Evolutionary conservation across 2,888 invertebrate genomes (phyloP), one percentile per base, ranked within the genome.

Genomic region (Ennomos fuscantarius): DNA sequence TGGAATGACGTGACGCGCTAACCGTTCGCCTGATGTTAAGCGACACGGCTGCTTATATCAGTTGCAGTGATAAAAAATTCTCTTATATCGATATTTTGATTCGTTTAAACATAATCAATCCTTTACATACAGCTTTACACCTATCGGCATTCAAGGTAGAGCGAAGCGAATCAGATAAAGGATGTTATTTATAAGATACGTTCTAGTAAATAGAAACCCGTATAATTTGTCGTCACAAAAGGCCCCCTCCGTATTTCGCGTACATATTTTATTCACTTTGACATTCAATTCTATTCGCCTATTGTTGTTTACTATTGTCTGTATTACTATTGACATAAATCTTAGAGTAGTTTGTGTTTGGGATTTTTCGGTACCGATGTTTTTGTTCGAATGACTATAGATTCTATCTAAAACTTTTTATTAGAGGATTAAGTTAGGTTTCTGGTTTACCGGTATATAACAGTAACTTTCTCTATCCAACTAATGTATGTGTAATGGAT

Each of bases 211-310:
- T 80, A 84, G 79, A 73, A 78, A 68, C 72, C 73, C 82, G 80
- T 86, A 59, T 59, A 86, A 86, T 84, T 86, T 81, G 80, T 78
- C 74, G 78, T 76, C 76, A 86, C 86, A 87, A 86, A 81, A 71
- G 79, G 67, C 68, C 66, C 75, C 79, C 79, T 68, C 48, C 61
- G 56, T 54, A 55, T 65, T 70, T 66, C 63, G 74, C 76, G 72
- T 73, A 75, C 79, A 84, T 84, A 87, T 85, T 81, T 86, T 84
- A 82, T 82, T 79, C 81, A 73, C 77, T 78, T 78, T 79, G 85
- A 82, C 86, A 79, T 83, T 77, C 80, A 80, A 84, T 86, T 84
- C 78, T 80, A 80, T 78, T 71, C 68, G 55, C 70, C 76, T 64
- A 78, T 80, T 81, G 81, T 79, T 76, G 76, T 76, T 70, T 69